Evolutionary conservation across 2,888 invertebrate species (phyloP).

Genomic region (Drosophila birchii): DNA sequence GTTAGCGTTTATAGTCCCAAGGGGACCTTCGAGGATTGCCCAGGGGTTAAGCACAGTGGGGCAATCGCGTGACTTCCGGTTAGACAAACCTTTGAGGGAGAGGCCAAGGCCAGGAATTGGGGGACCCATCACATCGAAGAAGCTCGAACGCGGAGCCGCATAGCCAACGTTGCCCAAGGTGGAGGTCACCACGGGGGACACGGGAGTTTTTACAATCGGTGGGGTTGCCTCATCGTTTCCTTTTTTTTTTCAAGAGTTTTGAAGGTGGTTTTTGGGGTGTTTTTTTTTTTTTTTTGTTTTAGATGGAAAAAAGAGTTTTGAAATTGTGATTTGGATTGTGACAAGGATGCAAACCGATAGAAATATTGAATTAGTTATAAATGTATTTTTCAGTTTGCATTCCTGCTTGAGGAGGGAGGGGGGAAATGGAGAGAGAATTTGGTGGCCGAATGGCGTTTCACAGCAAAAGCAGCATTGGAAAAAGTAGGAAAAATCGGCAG

Average conservation of each 20-base stretch:
- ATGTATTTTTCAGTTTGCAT: conserved; percentile 2
- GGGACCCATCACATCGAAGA: not conserved
- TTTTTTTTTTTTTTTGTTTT: not conserved
- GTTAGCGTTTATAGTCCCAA: not conserved
- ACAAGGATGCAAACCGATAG: not conserved
- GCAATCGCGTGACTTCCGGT: conserved; percentile 4
- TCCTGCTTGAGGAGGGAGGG: not conserved
- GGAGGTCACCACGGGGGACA: too few relatives aligned
- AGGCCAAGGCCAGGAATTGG: not conserved
- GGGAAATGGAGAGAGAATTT: not conserved
- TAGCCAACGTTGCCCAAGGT: not conserved
- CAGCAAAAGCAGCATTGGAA: conserved; percentile 18
- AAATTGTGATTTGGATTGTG: not conserved
- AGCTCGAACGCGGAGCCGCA: not conserved
- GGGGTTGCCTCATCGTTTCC: not conserved
- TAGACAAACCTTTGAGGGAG: conserved; percentile 12
- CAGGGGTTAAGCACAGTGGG: conserved; percentile 11
- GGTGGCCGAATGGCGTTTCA: conserved; percentile 2
- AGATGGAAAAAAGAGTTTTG: conserved; percentile 7
- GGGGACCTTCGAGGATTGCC: conserved; percentile 4
- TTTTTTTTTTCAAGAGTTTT: not conserved
- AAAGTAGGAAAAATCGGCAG: not conserved
- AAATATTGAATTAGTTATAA: not conserved
- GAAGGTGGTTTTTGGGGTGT: not conserved
- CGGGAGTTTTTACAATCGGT: not conserved